Base-by-base conservation (phyloP, 2,888 invertebrate genomes). In the Allolobophora icterica region DNA sequence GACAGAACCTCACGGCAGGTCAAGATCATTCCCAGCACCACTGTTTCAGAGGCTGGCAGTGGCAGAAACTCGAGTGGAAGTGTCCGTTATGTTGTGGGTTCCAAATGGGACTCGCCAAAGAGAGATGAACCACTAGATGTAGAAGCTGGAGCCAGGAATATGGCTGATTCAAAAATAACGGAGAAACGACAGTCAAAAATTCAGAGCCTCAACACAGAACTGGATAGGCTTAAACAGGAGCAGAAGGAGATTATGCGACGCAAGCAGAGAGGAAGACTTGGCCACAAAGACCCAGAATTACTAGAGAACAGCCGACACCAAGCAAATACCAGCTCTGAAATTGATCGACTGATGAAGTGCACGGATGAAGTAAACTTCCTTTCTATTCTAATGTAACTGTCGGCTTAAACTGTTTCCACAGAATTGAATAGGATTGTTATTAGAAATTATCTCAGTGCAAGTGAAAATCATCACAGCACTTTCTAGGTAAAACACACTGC, bases 231-330 rank as follows among this genome's bases (percentile, higher is more conserved):
- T 52, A 92, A 93, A 83, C 93, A 93, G 89, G 94, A 94, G 91
- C 94, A 95, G 91, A 94, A 94, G 92, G 94, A 94, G 91, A 91
- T 95, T 91, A 93, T 94, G 92, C 93, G 94, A 83, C 94, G 94
- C 90, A 93, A 93, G 87, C 93, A 93, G 83, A 89, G 91, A 89
- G 93, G 94, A 90, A 94, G 93, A 91, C 94, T 94, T 92, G 94
- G 94, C 13, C 94, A 94, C 92, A 94, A 94, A 91, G 95, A 95
- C 92, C 95, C 94, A 3, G 92, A 94, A 33, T 92, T 95, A 15
- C 87, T 93, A 35, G 94, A 94, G 90, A 95, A 94, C 91, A 94
- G 92, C 89, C 94, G 94, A 91, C 93, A 95, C 33, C 94, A 94
- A 91, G 94, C 94, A 52, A 94, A 94, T 91, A 94, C 95, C 34